phyloP scores from a whole-genome alignment of 2,113 vertebrate genomes.

The Monopterus albus region DNA sequence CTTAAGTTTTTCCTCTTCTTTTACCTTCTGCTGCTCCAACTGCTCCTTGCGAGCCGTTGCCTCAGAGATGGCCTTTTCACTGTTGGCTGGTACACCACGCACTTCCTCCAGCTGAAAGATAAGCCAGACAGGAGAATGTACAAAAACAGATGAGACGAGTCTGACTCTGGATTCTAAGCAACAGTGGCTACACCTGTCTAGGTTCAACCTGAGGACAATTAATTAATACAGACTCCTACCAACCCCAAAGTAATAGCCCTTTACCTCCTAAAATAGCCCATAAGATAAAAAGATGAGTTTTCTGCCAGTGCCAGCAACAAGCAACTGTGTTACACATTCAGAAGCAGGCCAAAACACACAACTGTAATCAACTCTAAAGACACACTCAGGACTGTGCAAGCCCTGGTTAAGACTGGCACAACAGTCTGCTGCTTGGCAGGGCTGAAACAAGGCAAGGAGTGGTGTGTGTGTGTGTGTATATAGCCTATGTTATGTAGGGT shows the following conservation, averaged over 20 bases:
- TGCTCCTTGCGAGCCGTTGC: constrained; percentile 82
- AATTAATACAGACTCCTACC: constrained; percentile 1
- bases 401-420: constrained; percentile 53
- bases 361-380: constrained; percentile 59
- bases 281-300: constrained; percentile 7
- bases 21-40: constrained; percentile 86
- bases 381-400: constrained; percentile 32
- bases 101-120: constrained; percentile 88
- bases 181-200: constrained; percentile 1
- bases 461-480: constrained; percentile 31
- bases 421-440: constrained; percentile 41
- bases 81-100: constrained; percentile 81
- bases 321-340: constrained; percentile 31
- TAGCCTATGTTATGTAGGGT: constrained; percentile 64
- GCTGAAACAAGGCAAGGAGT: constrained; percentile 51
- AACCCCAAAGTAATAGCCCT: background rate
- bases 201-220: background rate
- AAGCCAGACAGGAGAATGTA: constrained; percentile 6
- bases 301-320: constrained; percentile 13
- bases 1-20: constrained; percentile 88
- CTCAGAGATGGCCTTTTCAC: constrained; percentile 85
- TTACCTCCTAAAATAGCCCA: constrained; percentile 4
- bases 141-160: constrained; percentile 24
- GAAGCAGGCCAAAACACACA: constrained; percentile 46
- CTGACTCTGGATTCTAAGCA: constrained; percentile 10